A percentile compares a stretch with the other conserved stretches of the same genome.
phyloP scores from a whole-genome alignment of 1,140 invertebrate species.

The Eriosoma lanigerum region DNA sequence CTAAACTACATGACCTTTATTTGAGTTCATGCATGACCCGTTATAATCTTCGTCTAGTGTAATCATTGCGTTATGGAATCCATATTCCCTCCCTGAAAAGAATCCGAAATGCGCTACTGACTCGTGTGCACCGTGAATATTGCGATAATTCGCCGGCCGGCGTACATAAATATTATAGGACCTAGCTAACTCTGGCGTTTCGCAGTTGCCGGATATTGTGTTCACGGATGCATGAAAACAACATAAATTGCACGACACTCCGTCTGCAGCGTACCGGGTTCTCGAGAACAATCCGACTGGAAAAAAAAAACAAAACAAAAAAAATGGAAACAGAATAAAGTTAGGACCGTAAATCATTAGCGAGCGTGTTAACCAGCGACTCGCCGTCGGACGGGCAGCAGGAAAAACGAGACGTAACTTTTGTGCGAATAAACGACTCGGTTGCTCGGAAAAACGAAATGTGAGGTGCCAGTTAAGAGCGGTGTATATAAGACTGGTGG shows the following conservation, averaged over 20 bases:
- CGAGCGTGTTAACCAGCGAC: conserved; percentile 2
- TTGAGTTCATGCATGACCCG: no score
- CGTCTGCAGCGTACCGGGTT: not conserved
- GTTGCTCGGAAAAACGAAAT: conserved; percentile 26
- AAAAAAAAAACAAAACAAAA: conserved; percentile 2
- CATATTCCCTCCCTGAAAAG: no score
- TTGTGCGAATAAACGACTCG: conserved; percentile 23
- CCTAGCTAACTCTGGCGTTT: not conserved
- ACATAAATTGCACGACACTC: conserved; percentile 25
- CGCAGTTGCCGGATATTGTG: conserved; percentile 1
- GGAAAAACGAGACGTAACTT: conserved; percentile 29
- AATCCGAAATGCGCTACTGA: no score
- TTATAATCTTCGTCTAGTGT: no score
- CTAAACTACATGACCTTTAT: no score
- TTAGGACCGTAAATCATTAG: conserved; percentile 38
- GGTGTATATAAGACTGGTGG: conserved; percentile 14
- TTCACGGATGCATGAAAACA: conserved; percentile 33
- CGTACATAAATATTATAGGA: not conserved
- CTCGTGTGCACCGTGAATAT: not conserved
- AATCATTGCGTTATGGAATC: no score
- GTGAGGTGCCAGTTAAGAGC: no score
- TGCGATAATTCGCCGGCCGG: no score
- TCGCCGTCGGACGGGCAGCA: not conserved
- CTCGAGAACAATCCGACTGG: conserved; percentile 17
- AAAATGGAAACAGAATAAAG: conserved; percentile 31